Evolutionary conservation across 2,113 vertebrate genomes (phyloP).

Genomic region (Todiramphus chloris): DNA sequence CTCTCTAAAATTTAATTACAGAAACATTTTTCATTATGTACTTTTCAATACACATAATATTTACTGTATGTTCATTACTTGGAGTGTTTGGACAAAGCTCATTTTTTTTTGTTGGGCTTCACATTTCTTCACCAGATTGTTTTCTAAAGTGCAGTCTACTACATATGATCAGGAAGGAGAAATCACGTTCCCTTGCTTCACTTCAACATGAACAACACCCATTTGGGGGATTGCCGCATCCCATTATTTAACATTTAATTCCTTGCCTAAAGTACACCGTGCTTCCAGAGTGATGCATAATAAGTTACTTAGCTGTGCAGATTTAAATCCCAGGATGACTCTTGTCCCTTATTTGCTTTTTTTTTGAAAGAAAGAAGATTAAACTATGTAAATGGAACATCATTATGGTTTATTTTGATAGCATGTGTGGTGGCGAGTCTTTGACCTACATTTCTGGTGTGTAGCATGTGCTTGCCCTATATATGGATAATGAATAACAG

Average conservation of each 20-base stretch:
- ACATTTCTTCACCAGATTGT: background rate
- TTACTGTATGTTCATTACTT: slow-evolving; percentile 8
- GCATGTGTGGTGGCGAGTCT: background rate
- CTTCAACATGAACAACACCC: background rate
- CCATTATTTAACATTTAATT: background rate
- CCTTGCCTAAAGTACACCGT: background rate
- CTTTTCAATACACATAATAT: background rate
- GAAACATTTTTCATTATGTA: background rate
- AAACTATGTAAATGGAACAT: background rate
- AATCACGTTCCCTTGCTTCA: background rate
- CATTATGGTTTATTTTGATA: background rate
- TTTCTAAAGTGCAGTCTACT: background rate
- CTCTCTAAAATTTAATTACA: background rate
- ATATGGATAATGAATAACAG: slow-evolving; percentile 4
- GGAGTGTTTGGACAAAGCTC: background rate
- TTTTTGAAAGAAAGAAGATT: background rate
- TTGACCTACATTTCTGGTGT: slow-evolving; percentile 44
- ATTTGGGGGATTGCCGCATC: background rate
- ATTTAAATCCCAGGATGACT: background rate
- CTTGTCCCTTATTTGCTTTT: background rate
- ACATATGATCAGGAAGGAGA: background rate
- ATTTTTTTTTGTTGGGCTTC: background rate
- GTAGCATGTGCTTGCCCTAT: background rate
- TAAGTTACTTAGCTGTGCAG: background rate
- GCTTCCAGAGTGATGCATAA: background rate